Percentiles rank a stretch among this genome's conserved stretches.
phyloP scores from a whole-genome alignment of 2,888 invertebrate genomes.

The Pachliopta kotzebuea region DNA sequence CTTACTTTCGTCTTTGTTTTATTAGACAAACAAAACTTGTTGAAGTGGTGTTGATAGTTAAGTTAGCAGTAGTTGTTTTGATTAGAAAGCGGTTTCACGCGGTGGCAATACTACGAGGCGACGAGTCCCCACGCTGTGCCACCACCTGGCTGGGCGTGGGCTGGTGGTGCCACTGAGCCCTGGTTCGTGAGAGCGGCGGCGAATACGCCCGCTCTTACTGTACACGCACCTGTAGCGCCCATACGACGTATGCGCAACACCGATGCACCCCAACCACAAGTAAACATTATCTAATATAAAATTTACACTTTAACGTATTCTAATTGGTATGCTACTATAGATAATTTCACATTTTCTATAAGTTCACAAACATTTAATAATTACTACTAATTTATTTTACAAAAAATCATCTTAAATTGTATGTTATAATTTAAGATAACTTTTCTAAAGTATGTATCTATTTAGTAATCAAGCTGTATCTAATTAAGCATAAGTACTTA shows the following conservation, averaged over 20 bases:
- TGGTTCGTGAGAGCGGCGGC: slow-evolving; percentile 65
- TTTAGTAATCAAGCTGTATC: too few species aligned
- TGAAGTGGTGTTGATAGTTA: neutral
- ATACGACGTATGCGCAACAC: slow-evolving; percentile 51
- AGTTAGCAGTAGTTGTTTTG: neutral
- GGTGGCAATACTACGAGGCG: slow-evolving; percentile 68
- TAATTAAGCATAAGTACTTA: too few species aligned
- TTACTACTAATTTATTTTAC: too few species aligned
- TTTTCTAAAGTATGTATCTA: too few species aligned
- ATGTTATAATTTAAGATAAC: too few species aligned
- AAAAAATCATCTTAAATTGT: too few species aligned
- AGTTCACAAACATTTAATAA: too few species aligned
- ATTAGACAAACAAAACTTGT: too few species aligned
- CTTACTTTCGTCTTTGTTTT: too few species aligned
- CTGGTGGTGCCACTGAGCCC: slow-evolving; percentile 56
- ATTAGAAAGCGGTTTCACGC: slow-evolving; percentile 65
- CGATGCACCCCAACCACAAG: slow-evolving; percentile 49
- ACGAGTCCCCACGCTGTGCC: slow-evolving; percentile 56
- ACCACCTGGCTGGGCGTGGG: slow-evolving; percentile 55
- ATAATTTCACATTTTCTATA: too few species aligned
- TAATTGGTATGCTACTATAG: too few species aligned
- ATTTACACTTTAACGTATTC: too few species aligned
- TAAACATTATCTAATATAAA: slow-evolving; percentile 32
- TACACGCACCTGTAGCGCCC: slow-evolving; percentile 64
- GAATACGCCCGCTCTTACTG: slow-evolving; percentile 46